Percentiles rank a stretch among this genome's conserved stretches.
Conservation (phyloP, 2,113 vertebrate genomes). For the Campylomormyrus tamandua region DNA sequence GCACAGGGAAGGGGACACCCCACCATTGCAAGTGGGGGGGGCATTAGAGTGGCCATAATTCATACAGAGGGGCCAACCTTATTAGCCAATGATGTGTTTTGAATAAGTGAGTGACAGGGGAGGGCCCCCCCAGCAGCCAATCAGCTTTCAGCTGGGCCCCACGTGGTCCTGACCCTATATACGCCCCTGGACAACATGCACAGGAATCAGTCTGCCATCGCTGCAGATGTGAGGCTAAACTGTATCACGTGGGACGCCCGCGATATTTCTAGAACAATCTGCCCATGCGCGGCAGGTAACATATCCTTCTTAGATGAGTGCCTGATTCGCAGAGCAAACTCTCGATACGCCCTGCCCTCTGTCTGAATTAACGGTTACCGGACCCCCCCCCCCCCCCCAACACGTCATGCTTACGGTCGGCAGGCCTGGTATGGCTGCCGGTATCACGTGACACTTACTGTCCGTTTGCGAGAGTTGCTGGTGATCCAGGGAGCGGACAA, state of each 20-base stretch:
- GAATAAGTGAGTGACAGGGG: not conserved
- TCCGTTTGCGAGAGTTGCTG: slow-evolving; percentile 94
- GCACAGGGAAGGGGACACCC: not conserved
- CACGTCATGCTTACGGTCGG: not conserved
- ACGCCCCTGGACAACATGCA: not conserved
- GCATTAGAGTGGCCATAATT: not conserved
- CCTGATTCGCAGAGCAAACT: not conserved
- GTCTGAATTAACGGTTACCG: not conserved
- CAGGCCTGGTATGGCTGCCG: not conserved
- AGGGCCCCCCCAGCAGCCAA: not conserved
- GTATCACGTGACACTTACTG: slow-evolving; percentile 65
- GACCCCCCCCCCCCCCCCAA: not conserved
- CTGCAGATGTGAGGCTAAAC: not conserved
- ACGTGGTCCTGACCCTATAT: not conserved
- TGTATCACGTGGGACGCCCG: not conserved
- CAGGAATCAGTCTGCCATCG: not conserved
- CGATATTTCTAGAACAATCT: not conserved
- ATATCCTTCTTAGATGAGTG: not conserved
- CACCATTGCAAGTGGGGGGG: not conserved
- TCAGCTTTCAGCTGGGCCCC: not conserved
- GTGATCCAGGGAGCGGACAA: slow-evolving; percentile 88
- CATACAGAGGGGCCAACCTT: not conserved
- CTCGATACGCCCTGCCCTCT: not conserved
- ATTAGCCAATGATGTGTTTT: not conserved
- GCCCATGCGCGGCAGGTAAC: not conserved